These are phyloP conservation scores for Dolichopus griseipennis DNA, from an alignment of 2,888 invertebrate genomes.

Conservation along the genomic window DNA sequence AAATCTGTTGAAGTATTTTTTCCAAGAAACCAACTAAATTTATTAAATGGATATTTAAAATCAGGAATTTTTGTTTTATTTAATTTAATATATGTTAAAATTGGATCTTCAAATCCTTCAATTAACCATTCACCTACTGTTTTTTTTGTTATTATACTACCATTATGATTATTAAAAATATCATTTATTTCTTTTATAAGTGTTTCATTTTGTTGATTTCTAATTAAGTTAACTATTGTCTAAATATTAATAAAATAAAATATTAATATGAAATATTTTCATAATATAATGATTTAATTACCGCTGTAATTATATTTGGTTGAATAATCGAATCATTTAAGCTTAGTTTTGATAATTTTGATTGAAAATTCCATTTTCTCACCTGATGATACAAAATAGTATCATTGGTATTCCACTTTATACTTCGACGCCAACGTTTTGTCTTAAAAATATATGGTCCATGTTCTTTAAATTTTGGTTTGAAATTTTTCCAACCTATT, in stretches of 20 bases:
- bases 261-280: no score
- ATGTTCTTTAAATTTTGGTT: slow-evolving; percentile 54
- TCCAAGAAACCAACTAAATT: slow-evolving; percentile 79
- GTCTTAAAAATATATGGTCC: slow-evolving; percentile 55
- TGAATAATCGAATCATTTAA: slow-evolving; percentile 60
- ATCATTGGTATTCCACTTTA: slow-evolving; percentile 58
- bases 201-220: no score
- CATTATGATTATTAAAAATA: slow-evolving; percentile 46
- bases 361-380: slow-evolving; percentile 64
- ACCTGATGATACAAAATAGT: slow-evolving; percentile 71
- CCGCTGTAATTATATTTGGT: slow-evolving; percentile 68
- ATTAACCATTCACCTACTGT: slow-evolving; percentile 63
- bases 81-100: slow-evolving; percentile 51
- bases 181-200: slow-evolving; percentile 49
- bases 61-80: slow-evolving; percentile 39
- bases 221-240: no score
- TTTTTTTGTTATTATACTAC: slow-evolving; percentile 49
- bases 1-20: slow-evolving; percentile 62
- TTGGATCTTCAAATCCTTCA: slow-evolving; percentile 68
- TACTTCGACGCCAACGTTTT: slow-evolving; percentile 39
- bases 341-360: slow-evolving; percentile 60
- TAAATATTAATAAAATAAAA: no score
- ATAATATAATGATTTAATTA: no score
- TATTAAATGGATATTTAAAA: slow-evolving; percentile 55
- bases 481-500: slow-evolving; percentile 44